A percentile compares a stretch with the other conserved stretches of the same genome.
Conservation (phyloP, 2,888 invertebrate species). For the Conomelus anceps region DNA sequence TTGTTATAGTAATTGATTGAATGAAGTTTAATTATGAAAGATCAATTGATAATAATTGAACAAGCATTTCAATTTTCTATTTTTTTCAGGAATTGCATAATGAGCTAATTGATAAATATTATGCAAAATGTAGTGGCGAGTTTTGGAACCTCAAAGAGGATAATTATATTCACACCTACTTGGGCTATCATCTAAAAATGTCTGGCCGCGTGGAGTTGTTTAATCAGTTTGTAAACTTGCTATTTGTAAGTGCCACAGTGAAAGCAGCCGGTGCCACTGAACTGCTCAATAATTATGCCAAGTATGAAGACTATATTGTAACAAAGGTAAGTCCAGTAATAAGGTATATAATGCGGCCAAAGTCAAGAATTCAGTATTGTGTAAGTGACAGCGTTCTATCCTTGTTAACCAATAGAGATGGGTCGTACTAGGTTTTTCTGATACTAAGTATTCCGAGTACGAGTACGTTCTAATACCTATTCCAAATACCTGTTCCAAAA, state of each 20-base stretch:
- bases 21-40: too few species aligned
- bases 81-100: neutral
- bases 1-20: too few species aligned
- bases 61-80: too few species aligned
- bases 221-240: neutral
- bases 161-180: neutral
- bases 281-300: neutral
- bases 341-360: too few species aligned
- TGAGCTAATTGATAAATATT: neutral
- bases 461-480: too few species aligned
- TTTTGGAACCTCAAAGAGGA: neutral
- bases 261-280: neutral
- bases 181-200: neutral
- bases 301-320: neutral
- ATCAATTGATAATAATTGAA: too few species aligned
- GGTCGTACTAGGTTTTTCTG: too few species aligned
- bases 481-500: too few species aligned
- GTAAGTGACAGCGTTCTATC: neutral
- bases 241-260: neutral
- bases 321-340: neutral
- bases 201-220: neutral
- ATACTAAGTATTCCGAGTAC: too few species aligned
- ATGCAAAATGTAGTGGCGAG: neutral
- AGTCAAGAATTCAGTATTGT: neutral
- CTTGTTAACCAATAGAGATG: too few species aligned